phyloP scores from a whole-genome alignment of 2,888 invertebrate species.

The Azorinus chamasolen region DNA sequence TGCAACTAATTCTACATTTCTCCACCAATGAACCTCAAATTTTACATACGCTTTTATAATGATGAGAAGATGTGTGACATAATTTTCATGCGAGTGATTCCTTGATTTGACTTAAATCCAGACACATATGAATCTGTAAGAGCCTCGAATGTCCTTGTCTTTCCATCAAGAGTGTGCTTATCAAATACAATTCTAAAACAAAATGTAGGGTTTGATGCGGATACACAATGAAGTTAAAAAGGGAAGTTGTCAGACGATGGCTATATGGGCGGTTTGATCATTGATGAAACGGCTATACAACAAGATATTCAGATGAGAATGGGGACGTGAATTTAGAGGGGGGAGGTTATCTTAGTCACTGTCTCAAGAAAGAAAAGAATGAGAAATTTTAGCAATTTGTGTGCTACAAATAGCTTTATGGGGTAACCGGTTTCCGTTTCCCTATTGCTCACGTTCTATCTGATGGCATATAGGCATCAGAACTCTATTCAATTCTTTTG shows the following conservation, averaged over 20 bases:
- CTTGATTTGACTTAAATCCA: too few relatives aligned
- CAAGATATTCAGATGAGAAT: constrained; percentile 50
- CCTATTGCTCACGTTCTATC: constrained; percentile 49
- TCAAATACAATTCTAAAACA: too few relatives aligned
- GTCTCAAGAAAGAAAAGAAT: constrained; percentile 36
- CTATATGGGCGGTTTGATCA: constrained; percentile 53
- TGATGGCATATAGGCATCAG: constrained; percentile 27
- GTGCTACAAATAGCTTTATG: constrained; percentile 53
- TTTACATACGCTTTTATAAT: too few relatives aligned
- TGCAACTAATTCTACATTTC: too few relatives aligned
- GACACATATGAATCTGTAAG: too few relatives aligned
- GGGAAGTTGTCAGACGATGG: constrained; percentile 39
- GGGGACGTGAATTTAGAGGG: constrained; percentile 46
- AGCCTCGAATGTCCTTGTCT: too few relatives aligned
- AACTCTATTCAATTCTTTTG: constrained; percentile 49
- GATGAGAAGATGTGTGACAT: too few relatives aligned
- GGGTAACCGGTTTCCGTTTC: constrained; percentile 55
- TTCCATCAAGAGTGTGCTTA: too few relatives aligned
- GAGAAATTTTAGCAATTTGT: constrained; percentile 33
- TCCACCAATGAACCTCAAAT: too few relatives aligned
- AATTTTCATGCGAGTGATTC: too few relatives aligned
- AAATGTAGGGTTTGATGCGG: too few relatives aligned
- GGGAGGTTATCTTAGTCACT: constrained; percentile 43
- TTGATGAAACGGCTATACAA: constrained; percentile 67
- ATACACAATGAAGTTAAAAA: constrained; percentile 57